Evolutionary conservation across 2,888 invertebrate genomes (phyloP), one percentile per base, ranked within the genome.

Genomic region (Cremastobaeus sp.): DNA sequence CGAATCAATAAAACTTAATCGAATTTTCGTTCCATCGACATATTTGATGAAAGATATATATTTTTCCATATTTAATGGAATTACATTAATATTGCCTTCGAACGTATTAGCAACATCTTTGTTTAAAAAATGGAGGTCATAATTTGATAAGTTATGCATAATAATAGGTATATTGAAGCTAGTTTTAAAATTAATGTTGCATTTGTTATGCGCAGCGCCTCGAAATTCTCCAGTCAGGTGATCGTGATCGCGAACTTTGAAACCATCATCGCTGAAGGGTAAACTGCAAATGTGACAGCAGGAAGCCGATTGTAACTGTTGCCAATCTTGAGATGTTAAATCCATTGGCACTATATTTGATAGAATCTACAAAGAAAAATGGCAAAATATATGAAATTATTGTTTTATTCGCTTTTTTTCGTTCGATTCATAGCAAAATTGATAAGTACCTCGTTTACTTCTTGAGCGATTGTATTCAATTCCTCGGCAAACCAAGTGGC

Each of bases 51-150:
- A 28, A 6, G 69, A 57, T 14, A 83, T 81, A 54, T 82, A 85
- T 60, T 78, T 79, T 76, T 87, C 84, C 52, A 82, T 81, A 54
- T 80, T 84, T 17, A 76, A 35, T 0, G 85, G 77, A 14, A 85
- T 76, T 3, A 85, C 30, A 12, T 68, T 69, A 11, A 83, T 70
- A 8, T 59, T 15, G 1, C 80, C 79, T 11, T 74, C 72, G 47
- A 76, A 70, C 21, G 1, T 2, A 28, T 52, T 76, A 4, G 50
- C 34, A 4, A 66, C 6, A n/a, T 59, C 69, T n/a, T 25, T 30
- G 4, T 55, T 69, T 4, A 69, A 9, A 34, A 69, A 60, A 37
- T 62, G 54, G 4, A 71, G 18, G 43, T 81, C 76, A 70, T 79
- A 78, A 5, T 77, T 78, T 5, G 66, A 60, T 20, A 77, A 54